Evolutionary conservation across 2,797 vertebrate species (phyloP), one percentile per base, ranked within the genome.

Genomic region (Meda fulgida): DNA sequence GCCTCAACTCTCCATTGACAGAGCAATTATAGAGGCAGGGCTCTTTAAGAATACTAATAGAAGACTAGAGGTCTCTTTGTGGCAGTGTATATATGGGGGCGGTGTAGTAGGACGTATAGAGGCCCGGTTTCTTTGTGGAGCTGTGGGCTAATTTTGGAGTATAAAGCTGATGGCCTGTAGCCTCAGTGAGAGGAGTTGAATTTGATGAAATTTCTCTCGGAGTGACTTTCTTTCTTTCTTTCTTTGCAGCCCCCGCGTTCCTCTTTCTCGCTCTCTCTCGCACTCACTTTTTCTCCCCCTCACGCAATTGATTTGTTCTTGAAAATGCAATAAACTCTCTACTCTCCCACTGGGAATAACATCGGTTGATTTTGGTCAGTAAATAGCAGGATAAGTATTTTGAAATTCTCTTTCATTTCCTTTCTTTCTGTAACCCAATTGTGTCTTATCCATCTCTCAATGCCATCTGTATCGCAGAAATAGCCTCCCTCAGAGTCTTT

Each of bases 111-210:
- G 63, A 71, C 36, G 40, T 72, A 87, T 78, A 71, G 66, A 84
- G 73, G 85, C 90, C 86, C 80, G 82, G 89, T 90, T 88, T 71
- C 90, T 90, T 91, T 93, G 91, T 90, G 90, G 83, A 83, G 85
- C 83, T 72, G 16, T 60, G 36, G 81, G 65, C 84, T 83, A 48
- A 23, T 86, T 31, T 89, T 91, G 91, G 89, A 90, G 90, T 94
- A 94, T 90, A 95, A 93, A 94, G 94, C 93, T 91, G 92, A 88
- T 89, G 88, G 89, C 88, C 93, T 92, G 94, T 95, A 95, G 93
- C 94, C 94, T 94, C 89, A 95, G 95, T 94, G 94, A 95, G 93
- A 93, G 91, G 91, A 89, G 81, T 91, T 89, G 89, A 92, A 93
- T 89, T 89, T 90, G 83, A 79, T 93, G 91, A 93, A 95, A 95